Base-by-base conservation (phyloP, 2,888 invertebrate genomes). In the Drosophila fungiperda region DNA sequence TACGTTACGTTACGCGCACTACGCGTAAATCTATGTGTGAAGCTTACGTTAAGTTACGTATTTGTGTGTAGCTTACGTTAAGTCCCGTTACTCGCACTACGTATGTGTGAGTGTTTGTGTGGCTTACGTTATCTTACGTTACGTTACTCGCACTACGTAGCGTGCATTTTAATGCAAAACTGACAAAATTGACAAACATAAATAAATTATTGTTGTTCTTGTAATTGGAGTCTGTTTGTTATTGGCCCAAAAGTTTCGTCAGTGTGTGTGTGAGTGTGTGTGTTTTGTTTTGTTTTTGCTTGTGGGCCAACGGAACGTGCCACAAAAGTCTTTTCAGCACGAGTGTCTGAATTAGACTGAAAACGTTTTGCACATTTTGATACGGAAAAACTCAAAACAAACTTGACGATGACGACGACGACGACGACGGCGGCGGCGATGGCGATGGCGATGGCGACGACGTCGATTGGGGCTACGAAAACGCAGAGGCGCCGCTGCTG, bases 291-390 rank as follows among this genome's bases (percentile, higher is more conserved):
- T 67, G 35, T 20, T 83, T 72, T 40, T 57, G 50, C n/a, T 12
- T 57, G 55, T 38, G 40, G 79, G 89, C 85, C 75, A 75, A 75
- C 81, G 81, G 81, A 76, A 83, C 87, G 87, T 78, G 78, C 80
- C 78, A 85, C 90, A 92, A 92, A 92, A 92, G 92, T 92, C 92
- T 92, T 92, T 92, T 92, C 92, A 92, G 92, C 92, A 92, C 92
- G 92, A 92, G 92, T 90, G 92, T 92, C 92, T 92, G 92, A 92
- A 92, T 92, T 92, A 92, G 92, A 92, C 92, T 92, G 92, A 92
- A 92, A 92, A 90, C 91, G 92, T 92, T 92, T 92, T 92, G 92
- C 92, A 92, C 92, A 92, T 92, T 92, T 92, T 91, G 92, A 90
- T 92, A 91, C 91, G 92, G 92, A 92, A 92, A 92, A 92, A 91